These are phyloP conservation scores for Amphimallon solstitiale DNA, from an alignment of 2,888 invertebrate genomes.

Conservation along the genomic window DNA sequence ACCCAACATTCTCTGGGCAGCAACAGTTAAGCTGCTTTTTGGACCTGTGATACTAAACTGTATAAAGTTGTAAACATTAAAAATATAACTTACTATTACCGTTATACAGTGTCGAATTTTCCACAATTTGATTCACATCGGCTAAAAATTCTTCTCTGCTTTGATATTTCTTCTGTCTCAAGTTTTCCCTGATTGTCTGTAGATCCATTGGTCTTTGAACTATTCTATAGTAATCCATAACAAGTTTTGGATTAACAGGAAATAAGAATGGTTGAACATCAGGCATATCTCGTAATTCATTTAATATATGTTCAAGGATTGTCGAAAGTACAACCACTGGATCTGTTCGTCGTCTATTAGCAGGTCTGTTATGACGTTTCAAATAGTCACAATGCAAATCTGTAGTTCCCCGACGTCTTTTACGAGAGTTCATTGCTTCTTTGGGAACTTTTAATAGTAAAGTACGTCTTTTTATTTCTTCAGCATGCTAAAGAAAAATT, in stretches of 20 bases:
- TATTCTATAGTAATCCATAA: constrained; percentile 94
- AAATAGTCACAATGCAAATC: constrained; percentile 90
- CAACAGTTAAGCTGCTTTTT: constrained; percentile 84
- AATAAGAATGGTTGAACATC: constrained; percentile 93
- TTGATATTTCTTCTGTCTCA: constrained; percentile 90
- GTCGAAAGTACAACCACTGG: constrained; percentile 95
- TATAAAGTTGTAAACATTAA: not conserved
- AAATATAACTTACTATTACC: constrained; percentile 64
- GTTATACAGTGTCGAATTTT: constrained; percentile 94
- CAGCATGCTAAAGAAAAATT: constrained; percentile 74
- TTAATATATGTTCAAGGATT: constrained; percentile 89
- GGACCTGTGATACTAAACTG: constrained; percentile 67
- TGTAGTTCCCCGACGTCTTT: constrained; percentile 73
- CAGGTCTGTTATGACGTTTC: constrained; percentile 81
- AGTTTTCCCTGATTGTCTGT: constrained; percentile 92
- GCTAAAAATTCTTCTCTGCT: constrained; percentile 94
- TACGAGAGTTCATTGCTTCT: constrained; percentile 70
- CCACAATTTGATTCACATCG: constrained; percentile 95
- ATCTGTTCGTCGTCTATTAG: constrained; percentile 92
- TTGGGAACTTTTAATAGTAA: constrained; percentile 82
- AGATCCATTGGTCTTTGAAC: constrained; percentile 96
- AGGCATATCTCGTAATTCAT: constrained; percentile 90
- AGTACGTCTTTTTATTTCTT: constrained; percentile 84
- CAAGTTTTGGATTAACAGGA: constrained; percentile 92
- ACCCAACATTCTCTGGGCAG: constrained; percentile 89